A percentile compares a stretch with the other conserved stretches of the same genome.
phyloP scores from a whole-genome alignment of 2,888 invertebrate genomes.

The Tethea ocularis region DNA sequence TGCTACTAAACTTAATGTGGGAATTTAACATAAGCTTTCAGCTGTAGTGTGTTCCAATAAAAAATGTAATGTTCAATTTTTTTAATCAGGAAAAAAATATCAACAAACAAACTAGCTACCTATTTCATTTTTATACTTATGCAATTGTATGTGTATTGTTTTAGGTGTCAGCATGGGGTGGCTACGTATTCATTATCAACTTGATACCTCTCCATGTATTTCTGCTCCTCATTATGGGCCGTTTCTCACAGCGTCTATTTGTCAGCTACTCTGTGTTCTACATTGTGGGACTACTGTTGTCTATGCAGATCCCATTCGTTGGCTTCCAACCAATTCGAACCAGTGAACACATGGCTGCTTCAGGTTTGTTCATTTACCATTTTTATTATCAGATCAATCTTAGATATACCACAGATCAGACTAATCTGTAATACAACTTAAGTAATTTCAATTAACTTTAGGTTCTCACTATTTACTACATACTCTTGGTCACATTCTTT shows the following conservation, averaged over 20 bases:
- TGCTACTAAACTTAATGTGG: no score
- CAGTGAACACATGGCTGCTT: slow-evolving; percentile 99
- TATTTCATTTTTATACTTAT: neutral
- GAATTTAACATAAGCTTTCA: no score
- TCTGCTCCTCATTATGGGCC: slow-evolving; percentile 96
- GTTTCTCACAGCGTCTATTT: slow-evolving; percentile 95
- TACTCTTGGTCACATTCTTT: no score
- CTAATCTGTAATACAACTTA: no score
- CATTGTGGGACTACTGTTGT: slow-evolving; percentile 96
- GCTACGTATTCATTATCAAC: slow-evolving; percentile 99
- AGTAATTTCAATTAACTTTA: no score
- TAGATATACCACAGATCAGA: neutral
- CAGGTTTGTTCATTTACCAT: slow-evolving; percentile 83
- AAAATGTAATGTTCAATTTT: no score
- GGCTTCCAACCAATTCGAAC: slow-evolving; percentile 99
- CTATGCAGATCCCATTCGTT: slow-evolving; percentile 98
- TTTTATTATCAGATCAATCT: neutral
- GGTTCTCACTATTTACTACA: no score
- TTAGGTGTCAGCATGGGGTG: slow-evolving; percentile 99
- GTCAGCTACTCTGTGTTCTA: slow-evolving; percentile 99
- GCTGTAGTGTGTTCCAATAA: no score
- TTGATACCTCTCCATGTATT: slow-evolving; percentile 99
- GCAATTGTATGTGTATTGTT: neutral
- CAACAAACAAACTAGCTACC: no score
- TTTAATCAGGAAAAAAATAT: no score